phyloP scores from a whole-genome alignment of 1,140 invertebrate species.

The Yoshiicerus persimilis region DNA sequence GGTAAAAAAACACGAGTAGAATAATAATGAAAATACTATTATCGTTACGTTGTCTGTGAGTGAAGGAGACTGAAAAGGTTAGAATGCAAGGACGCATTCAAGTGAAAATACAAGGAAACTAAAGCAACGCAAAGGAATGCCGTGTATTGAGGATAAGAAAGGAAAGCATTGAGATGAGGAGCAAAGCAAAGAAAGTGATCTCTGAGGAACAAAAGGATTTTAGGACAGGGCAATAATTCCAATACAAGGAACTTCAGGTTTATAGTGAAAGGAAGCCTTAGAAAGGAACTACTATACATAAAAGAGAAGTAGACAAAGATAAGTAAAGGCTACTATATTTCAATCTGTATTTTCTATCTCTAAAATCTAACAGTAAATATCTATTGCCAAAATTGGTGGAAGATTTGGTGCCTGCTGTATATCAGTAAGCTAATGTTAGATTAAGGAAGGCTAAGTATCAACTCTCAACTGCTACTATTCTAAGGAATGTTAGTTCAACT shows the following conservation, averaged over 20 bases:
- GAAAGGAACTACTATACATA: not conserved
- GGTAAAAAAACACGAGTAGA: no score
- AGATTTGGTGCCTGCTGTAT: no score
- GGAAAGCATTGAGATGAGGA: not conserved
- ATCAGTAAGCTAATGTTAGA: not conserved
- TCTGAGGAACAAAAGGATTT: slow-evolving; percentile 35
- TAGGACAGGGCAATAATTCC: slow-evolving; percentile 32
- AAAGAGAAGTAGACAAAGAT: not conserved
- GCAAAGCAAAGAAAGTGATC: slow-evolving; percentile 27
- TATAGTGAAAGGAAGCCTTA: not conserved
- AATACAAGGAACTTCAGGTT: slow-evolving; percentile 24
- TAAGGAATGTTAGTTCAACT: not conserved
- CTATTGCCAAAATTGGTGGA: not conserved
- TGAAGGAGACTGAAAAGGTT: not conserved
- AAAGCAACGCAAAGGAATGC: not conserved
- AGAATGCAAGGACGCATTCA: not conserved
- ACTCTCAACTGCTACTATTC: no score
- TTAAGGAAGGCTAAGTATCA: not conserved
- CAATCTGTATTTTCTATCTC: not conserved
- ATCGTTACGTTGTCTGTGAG: not conserved
- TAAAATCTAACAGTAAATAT: not conserved
- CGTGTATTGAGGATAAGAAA: not conserved
- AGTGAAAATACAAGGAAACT: not conserved
- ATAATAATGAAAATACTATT: no score
- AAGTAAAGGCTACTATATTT: not conserved